Evolutionary conservation across 2,797 vertebrate genomes (phyloP).

Genomic region (Parotocinclus haroldoi): DNA sequence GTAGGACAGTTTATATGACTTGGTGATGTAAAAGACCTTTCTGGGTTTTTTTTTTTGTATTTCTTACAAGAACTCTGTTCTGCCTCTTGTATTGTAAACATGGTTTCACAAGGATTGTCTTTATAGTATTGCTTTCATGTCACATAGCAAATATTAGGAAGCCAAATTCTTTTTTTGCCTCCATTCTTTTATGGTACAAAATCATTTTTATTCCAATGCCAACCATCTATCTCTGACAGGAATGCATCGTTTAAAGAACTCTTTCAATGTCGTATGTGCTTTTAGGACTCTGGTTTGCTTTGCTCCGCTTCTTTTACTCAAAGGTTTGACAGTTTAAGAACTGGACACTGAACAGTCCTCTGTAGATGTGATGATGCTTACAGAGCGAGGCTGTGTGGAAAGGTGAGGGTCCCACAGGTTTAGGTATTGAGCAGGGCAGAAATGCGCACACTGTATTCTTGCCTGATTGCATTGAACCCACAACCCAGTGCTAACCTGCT

Average conservation of each 20-base stretch:
- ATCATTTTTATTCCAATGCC: constrained; percentile 51
- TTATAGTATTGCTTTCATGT: constrained; percentile 77
- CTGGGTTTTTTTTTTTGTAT: constrained; percentile 34
- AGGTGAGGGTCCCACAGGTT: too few relatives aligned
- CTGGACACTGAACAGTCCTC: background rate
- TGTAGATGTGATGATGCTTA: background rate
- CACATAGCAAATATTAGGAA: constrained; percentile 76
- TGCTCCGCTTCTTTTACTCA: background rate
- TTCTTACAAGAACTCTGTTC: constrained; percentile 34
- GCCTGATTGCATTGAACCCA: background rate
- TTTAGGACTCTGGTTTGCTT: background rate
- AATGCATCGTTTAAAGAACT: constrained; percentile 70
- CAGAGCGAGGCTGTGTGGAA: background rate
- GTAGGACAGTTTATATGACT: constrained; percentile 60
- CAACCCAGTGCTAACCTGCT: too few relatives aligned
- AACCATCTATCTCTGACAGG: constrained; percentile 60
- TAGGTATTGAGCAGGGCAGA: background rate
- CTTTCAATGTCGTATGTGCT: constrained; percentile 23
- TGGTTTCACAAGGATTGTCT: constrained; percentile 80
- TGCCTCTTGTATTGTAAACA: constrained; percentile 77
- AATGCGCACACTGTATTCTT: too few relatives aligned
- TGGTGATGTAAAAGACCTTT: constrained; percentile 40
- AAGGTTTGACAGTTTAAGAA: background rate
- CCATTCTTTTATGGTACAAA: constrained; percentile 6
- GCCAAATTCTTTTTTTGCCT: constrained; percentile 71